phyloP scores from a whole-genome alignment of 2,888 invertebrate species.

The Gibbula magus region DNA sequence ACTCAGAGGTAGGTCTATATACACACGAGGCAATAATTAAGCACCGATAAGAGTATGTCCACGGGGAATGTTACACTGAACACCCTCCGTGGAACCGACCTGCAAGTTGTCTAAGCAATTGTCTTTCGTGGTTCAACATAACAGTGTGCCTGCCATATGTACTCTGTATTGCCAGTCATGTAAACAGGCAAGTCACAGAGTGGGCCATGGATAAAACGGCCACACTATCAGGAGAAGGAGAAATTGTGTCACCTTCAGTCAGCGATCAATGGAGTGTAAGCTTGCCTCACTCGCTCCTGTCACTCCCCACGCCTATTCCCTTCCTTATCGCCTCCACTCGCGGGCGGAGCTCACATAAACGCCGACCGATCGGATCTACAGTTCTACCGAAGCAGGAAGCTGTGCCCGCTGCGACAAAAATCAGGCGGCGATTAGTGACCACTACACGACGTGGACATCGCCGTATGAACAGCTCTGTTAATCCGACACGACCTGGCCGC shows the following conservation, averaged over 20 bases:
- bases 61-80: background rate
- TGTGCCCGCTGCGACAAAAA: background rate
- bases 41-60: background rate
- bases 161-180: background rate
- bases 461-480: too few relatives aligned
- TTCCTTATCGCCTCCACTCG: background rate
- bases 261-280: background rate
- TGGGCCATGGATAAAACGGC: background rate
- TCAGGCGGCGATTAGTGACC: background rate
- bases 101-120: too few relatives aligned
- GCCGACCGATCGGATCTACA: background rate
- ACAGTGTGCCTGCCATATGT: background rate
- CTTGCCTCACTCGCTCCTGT: background rate
- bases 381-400: background rate
- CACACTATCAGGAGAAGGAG: background rate
- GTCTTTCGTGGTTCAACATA: background rate
- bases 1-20: background rate
- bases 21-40: background rate
- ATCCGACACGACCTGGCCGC: too few relatives aligned
- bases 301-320: background rate
- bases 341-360: background rate
- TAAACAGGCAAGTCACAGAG: background rate
- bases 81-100: too few relatives aligned
- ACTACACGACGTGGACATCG: too few relatives aligned
- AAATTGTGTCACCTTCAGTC: constrained; percentile 7